phyloP scores from a whole-genome alignment of 2,797 vertebrate genomes.

The Mergus octosetaceus region DNA sequence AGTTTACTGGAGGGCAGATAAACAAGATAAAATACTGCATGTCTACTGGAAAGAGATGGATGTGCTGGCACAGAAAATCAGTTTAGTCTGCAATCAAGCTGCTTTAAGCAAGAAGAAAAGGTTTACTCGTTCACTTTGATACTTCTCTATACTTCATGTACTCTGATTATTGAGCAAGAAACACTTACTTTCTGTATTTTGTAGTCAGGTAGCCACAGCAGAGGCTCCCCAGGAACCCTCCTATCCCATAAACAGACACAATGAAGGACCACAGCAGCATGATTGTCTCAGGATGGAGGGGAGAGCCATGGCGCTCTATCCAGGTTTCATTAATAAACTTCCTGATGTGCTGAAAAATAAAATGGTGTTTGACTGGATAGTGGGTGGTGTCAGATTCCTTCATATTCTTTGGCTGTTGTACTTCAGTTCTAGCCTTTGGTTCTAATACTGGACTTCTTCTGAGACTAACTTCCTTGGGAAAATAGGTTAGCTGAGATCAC shows the following conservation, averaged over 20 bases:
- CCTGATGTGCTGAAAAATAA: slow-evolving; percentile 84
- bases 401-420: not conserved
- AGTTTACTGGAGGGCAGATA: not conserved
- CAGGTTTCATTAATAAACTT: slow-evolving; percentile 90
- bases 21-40: not conserved
- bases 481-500: not conserved
- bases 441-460: not conserved
- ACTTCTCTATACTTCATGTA: not conserved
- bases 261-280: slow-evolving; percentile 90
- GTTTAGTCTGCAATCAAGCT: not conserved
- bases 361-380: not conserved
- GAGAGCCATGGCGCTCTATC: slow-evolving; percentile 78
- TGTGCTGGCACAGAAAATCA: not conserved
- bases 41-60: not conserved
- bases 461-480: not conserved
- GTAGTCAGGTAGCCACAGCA: slow-evolving; percentile 90
- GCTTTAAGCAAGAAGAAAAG: not conserved
- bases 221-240: slow-evolving; percentile 87
- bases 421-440: not conserved
- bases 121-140: not conserved
- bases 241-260: slow-evolving; percentile 89
- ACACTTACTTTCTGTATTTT: slow-evolving; percentile 86
- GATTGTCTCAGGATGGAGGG: slow-evolving; percentile 81
- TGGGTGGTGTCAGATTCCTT: not conserved
- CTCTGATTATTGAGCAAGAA: not conserved